phyloP scores from a whole-genome alignment of 2,888 invertebrate genomes.

The Dicycla oo region DNA sequence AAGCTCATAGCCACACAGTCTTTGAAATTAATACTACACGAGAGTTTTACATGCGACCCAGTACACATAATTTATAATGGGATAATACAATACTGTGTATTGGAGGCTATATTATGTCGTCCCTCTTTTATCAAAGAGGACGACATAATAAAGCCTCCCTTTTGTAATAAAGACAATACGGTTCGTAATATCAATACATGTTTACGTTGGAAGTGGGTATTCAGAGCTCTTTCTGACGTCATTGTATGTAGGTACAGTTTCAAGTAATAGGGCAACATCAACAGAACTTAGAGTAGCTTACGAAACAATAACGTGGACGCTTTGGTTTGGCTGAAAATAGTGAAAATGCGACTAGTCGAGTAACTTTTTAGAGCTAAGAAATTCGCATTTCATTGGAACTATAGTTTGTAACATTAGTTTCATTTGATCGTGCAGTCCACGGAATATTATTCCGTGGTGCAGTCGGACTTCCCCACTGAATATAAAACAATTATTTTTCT shows the following conservation, averaged over 20 bases:
- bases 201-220: slow-evolving; percentile 3
- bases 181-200: slow-evolving; percentile 11
- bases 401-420: neutral
- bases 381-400: neutral
- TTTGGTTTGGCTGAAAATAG: no score
- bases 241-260: slow-evolving; percentile 14
- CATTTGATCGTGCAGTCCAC: neutral
- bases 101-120: no score
- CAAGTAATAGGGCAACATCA: neutral
- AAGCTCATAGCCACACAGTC: neutral
- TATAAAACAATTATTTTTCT: neutral
- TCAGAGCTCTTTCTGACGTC: slow-evolving; percentile 2
- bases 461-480: no score
- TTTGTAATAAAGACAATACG: slow-evolving; percentile 46
- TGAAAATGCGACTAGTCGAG: neutral
- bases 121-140: no score
- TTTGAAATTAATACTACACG: neutral
- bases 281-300: neutral
- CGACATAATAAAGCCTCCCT: slow-evolving; percentile 14
- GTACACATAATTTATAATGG: slow-evolving; percentile 19
- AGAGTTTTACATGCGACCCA: slow-evolving; percentile 5
- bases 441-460: no score
- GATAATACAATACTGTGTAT: no score
- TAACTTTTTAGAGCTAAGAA: neutral
- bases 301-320: neutral